These are phyloP conservation scores for Nansenia antarctica DNA, from an alignment of 2,113 vertebrate species.

Conservation along the genomic window DNA sequence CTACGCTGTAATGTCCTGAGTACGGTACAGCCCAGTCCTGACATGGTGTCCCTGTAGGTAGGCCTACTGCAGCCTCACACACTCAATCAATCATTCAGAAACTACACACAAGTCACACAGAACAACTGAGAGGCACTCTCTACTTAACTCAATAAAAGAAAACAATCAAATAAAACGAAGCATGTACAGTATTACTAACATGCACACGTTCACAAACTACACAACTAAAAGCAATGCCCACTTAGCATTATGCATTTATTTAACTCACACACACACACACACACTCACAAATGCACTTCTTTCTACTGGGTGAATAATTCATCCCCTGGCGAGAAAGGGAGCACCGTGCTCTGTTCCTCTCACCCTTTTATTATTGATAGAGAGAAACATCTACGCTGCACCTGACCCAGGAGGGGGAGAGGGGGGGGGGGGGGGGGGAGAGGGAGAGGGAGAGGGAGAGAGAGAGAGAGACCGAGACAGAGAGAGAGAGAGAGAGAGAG, in stretches of 20 bases:
- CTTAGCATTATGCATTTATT: conserved; percentile 20
- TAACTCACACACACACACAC: conserved; percentile 5
- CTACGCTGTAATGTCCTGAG: neutral
- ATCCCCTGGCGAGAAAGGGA: conserved; percentile 58
- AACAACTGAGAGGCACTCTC: no score
- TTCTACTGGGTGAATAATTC: conserved; percentile 69
- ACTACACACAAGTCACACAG: neutral
- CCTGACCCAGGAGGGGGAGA: conserved; percentile 52
- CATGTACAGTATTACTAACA: no score
- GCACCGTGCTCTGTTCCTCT: conserved; percentile 55
- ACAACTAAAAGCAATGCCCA: neutral
- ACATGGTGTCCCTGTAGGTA: conserved; percentile 24
- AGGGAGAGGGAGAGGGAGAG: neutral
- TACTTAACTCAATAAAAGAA: conserved; percentile 15
- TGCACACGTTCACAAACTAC: conserved; percentile 1
- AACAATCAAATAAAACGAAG: conserved; percentile 21
- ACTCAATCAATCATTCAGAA: conserved; percentile 54
- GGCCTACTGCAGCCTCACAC: no score
- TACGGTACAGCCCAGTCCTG: conserved; percentile 7
- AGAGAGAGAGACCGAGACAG: no score
- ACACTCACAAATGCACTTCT: conserved; percentile 32
- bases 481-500: no score
- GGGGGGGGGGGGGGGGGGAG: neutral
- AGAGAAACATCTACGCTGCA: conserved; percentile 71
- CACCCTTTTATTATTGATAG: conserved; percentile 75